Evolutionary conservation across 2,888 invertebrate species (phyloP), one percentile per base, ranked within the genome.

Genomic region (Drosophila algonquin): DNA sequence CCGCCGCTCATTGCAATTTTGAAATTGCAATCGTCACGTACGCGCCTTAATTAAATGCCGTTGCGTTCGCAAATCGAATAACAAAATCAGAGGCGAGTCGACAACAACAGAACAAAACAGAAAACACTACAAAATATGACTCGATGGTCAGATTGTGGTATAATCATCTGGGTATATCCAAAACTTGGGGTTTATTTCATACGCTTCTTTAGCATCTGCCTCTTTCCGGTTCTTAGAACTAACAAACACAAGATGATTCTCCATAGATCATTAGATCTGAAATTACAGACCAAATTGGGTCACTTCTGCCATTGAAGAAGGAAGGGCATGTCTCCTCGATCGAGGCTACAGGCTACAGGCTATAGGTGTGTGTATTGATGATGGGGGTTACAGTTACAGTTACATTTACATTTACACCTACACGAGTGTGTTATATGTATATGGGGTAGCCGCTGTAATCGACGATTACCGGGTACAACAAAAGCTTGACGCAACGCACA

Each of bases 31-130:
- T 61, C 87, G 79, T 76, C 81, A 82, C 87, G 87, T 83, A 82
- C 76, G 89, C 77, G 82, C 54, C 77, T 79, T 81, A 87, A 82
- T 82, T 81, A 85, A 82, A 73, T 81, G 76, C 78, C 68, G 54
- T 47, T 53, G 64, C 44, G 65, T 52, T 46, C 27, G 57, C 48
- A 81, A 65, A 55, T 71, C 69, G 51, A 63, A 73, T 45, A 40
- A 14, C 72, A 61, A 69, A 72, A 63, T 63, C 69, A 71, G 40
- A 40, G 40, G n/a, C 40, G 40, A 40, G 40, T 7, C 40, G 40
- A 60, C 69, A 69, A 51, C 21, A 21, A 21, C 50, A 72, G 18
- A 18, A 18, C 18, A 18, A 18, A 18, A 18, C 18, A 18, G 1
- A 18, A 69, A 72, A 48, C 24, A 27, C 7, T 24, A 27, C 27